phyloP scores from a whole-genome alignment of 2,797 vertebrate species.

The Sebastes diaconus region DNA sequence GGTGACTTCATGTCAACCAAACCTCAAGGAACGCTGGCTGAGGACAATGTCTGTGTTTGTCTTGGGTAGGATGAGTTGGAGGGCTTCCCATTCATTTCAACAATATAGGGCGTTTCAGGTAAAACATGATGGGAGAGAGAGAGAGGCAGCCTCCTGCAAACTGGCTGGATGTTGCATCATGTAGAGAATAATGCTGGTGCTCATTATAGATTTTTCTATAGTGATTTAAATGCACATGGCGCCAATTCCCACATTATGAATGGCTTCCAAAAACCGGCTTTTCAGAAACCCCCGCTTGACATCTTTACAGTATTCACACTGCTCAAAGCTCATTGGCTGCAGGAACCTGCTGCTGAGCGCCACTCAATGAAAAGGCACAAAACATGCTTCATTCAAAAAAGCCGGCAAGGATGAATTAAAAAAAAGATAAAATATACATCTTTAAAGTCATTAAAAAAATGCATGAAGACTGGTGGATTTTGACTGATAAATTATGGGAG shows the following conservation, averaged over 20 bases:
- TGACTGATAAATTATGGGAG: not conserved
- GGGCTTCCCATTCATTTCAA: slow-evolving; percentile 11
- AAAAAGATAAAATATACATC: accelerated
- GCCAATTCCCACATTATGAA: slow-evolving; percentile 27
- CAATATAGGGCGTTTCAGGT: not conserved
- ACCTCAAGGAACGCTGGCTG: slow-evolving; percentile 24
- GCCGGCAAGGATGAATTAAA: not conserved
- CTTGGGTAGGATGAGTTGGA: slow-evolving; percentile 1
- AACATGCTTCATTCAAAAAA: slow-evolving; percentile 32
- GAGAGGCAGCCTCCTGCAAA: not conserved
- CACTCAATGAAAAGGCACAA: slow-evolving; percentile 29
- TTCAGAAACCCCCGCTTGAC: slow-evolving; percentile 30
- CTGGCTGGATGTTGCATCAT: slow-evolving; percentile 43
- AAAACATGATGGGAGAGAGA: not conserved
- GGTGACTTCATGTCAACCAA: not conserved
- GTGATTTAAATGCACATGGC: not conserved
- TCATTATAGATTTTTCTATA: not conserved
- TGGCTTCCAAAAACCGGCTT: slow-evolving; percentile 20
- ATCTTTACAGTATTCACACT: slow-evolving; percentile 3
- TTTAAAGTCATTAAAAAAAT: not conserved
- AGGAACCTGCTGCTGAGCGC: slow-evolving; percentile 10
- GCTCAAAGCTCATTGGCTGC: slow-evolving; percentile 55
- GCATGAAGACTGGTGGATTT: not conserved
- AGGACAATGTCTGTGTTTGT: slow-evolving; percentile 15
- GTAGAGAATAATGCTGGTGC: not conserved